Evolutionary conservation across 2,797 vertebrate species (phyloP), one percentile per base, ranked within the genome.

Genomic region (Sitta carolinensis): DNA sequence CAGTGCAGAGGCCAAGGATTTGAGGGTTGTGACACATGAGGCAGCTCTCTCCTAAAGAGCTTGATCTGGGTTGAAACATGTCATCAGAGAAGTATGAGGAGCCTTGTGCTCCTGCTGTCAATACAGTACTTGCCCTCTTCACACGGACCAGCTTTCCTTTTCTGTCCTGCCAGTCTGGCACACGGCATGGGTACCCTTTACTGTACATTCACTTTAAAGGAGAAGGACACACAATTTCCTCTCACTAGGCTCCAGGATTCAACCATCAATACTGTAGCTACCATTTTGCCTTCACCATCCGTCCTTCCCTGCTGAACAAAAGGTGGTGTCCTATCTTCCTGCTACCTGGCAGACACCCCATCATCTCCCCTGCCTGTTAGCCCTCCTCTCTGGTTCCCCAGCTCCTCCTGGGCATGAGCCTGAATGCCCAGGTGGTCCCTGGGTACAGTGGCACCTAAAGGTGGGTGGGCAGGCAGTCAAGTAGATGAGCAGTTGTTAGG

Each of bases 81-180:
- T 97, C 96, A 96, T 96, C 95, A 96, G 95, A 95, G 95, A 97
- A 97, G 96, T 94, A 95, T 91, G 95, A 95, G 92, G 91, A 95
- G 89, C 92, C 94, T 95, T 95, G 92, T 66, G 89, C 69, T 92
- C 76, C 63, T 0, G 27, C 89, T 96, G 94, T 94, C 96, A 95
- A 89, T 95, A 91, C 96, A 91, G 94, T 95, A 89, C 85, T 95
- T 95, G 94, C 85, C 67, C 89, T 95, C 93, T 93, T 93, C 87
- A 89, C 87, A 52, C 45, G 2, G 79, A 43, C 82, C 0, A 0
- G 66, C 93, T 94, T 95, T 95, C 92, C 74, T 97, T 95, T 94
- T 94, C 93, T 96, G 94, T 96, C 87, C 91, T 94, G 87, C 80
- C 94, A 86, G 66, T 45, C 81, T 95, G 90, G 90, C 95, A 91